Conservation (phyloP, 2,113 vertebrate species). For the Hippocampus comes region DNA sequence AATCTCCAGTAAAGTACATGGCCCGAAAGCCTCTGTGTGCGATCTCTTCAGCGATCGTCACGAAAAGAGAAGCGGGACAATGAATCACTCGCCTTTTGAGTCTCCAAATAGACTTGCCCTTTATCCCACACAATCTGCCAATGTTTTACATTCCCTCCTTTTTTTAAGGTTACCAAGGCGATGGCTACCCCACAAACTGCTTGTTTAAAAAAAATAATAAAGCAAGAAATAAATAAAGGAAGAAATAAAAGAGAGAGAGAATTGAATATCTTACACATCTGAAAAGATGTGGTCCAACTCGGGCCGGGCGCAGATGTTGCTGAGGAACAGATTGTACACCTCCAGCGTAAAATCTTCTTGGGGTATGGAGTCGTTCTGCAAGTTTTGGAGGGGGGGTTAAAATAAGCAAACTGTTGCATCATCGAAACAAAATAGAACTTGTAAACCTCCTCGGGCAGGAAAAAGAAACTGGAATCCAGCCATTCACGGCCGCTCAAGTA, state of each 20-base stretch:
- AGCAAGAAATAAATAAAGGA: background rate
- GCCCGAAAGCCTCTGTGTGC: background rate
- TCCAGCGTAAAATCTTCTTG: slow-evolving; percentile 92
- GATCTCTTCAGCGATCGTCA: background rate
- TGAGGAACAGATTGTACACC: slow-evolving; percentile 86
- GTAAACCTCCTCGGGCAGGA: no score
- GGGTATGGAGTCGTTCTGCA: slow-evolving; percentile 89
- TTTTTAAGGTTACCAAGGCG: background rate
- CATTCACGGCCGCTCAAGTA: no score
- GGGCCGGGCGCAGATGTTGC: slow-evolving; percentile 88
- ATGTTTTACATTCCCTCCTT: background rate
- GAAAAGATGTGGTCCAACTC: slow-evolving; percentile 97
- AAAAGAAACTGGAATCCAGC: no score
- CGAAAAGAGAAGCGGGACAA: slow-evolving; percentile 1
- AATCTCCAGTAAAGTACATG: background rate
- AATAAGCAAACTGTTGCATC: background rate
- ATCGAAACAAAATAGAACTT: background rate
- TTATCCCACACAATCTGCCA: background rate
- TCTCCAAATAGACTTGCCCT: slow-evolving; percentile 5
- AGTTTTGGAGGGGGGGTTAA: background rate
- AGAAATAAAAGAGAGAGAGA: background rate
- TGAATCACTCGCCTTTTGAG: slow-evolving; percentile 6
- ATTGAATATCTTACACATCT: slow-evolving; percentile 81
- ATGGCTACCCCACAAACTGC: background rate
- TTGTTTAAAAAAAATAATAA: background rate